phyloP scores from a whole-genome alignment of 2,113 vertebrate species.

The Perca fluviatilis region DNA sequence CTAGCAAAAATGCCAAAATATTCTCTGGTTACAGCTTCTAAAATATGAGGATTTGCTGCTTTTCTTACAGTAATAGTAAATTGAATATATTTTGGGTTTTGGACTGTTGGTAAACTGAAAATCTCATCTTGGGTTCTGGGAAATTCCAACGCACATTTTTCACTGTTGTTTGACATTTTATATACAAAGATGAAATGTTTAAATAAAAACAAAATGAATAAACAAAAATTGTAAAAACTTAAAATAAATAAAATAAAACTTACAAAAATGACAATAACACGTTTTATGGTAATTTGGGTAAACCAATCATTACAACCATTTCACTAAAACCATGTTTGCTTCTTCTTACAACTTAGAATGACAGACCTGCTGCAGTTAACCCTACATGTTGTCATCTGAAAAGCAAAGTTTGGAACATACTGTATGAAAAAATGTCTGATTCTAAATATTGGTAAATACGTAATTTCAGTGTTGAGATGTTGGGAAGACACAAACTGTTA shows the following conservation, averaged over 20 bases:
- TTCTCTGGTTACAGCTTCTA: background rate
- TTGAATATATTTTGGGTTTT: background rate
- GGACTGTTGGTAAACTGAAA: background rate
- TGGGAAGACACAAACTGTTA: background rate
- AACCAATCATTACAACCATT: background rate
- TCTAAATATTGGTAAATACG: background rate
- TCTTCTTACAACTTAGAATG: background rate
- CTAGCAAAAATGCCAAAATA: background rate
- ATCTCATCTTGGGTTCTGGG: background rate
- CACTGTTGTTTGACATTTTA: background rate
- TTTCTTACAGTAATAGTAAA: background rate
- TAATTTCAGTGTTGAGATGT: slow-evolving; percentile 1
- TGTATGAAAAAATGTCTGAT: background rate
- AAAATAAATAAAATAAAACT: background rate
- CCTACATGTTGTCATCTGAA: background rate
- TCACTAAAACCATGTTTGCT: background rate
- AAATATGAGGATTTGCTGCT: no score
- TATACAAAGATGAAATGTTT: background rate
- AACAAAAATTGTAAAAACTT: background rate
- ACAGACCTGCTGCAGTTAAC: background rate
- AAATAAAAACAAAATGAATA: no score
- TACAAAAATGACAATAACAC: background rate
- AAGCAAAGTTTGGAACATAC: background rate
- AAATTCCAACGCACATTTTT: background rate
- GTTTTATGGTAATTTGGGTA: background rate